Percentiles rank a stretch among this genome's conserved stretches.
Evolutionary conservation across 2,113 vertebrate species (phyloP).

Genomic region (Regulus satrapa): DNA sequence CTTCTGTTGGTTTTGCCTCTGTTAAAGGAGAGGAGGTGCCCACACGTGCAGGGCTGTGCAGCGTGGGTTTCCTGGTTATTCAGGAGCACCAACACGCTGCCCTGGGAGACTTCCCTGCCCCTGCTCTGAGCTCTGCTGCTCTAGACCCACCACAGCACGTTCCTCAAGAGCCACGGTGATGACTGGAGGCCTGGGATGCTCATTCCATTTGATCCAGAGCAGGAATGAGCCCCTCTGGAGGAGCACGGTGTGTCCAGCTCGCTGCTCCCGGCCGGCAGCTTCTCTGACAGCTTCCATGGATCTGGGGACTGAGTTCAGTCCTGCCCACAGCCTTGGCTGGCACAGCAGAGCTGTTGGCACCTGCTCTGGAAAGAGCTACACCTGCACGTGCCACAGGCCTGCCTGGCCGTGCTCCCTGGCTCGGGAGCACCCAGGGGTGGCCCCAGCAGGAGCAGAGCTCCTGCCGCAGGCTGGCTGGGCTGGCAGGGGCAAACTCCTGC

Average conservation of each 20-base stretch:
- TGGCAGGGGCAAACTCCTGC: not conserved
- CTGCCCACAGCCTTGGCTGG: not conserved
- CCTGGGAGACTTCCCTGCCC: not conserved
- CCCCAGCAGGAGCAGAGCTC: accelerated
- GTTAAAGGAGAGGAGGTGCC: not conserved
- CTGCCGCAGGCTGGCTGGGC: not conserved
- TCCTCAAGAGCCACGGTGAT: accelerated
- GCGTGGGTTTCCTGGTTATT: not conserved
- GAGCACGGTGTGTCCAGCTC: accelerated
- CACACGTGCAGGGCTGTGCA: not conserved
- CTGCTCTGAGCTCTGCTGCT: not conserved
- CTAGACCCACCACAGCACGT: accelerated
- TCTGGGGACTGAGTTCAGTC: accelerated
- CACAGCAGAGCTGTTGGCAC: not conserved
- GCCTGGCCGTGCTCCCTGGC: accelerated
- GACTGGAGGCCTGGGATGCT: not conserved
- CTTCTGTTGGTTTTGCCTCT: not conserved
- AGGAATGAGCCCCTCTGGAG: not conserved
- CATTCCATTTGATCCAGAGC: accelerated
- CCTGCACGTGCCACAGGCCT: accelerated
- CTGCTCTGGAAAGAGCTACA: not conserved
- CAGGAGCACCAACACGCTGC: too few species aligned
- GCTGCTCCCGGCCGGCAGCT: not conserved
- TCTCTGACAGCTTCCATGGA: not conserved
- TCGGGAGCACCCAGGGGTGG: not conserved